Conservation (phyloP, 2,888 invertebrate species). For the Ichneumoninae sp. region DNA sequence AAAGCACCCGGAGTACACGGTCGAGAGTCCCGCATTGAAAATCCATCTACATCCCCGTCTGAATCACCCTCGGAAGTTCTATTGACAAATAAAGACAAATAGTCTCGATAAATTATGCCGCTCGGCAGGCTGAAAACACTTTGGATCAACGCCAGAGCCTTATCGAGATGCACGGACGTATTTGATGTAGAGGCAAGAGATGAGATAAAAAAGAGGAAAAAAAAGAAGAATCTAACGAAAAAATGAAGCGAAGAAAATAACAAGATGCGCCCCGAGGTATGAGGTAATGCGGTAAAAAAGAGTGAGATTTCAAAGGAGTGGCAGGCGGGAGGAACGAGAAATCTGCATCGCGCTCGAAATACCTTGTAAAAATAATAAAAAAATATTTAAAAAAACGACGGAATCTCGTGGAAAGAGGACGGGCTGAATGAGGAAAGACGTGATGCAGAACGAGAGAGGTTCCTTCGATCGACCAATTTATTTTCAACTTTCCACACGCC, state of each 20-base stretch:
- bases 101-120: constrained; percentile 73
- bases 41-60: constrained; percentile 28
- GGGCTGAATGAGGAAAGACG: constrained; percentile 17
- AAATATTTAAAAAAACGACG: background rate
- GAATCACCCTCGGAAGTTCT: constrained; percentile 8
- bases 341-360: constrained; percentile 48
- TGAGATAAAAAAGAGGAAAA: constrained; percentile 16
- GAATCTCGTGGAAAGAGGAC: constrained; percentile 7
- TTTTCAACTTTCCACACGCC: constrained; percentile 22
- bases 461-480: constrained; percentile 40
- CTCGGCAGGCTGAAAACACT: constrained; percentile 71
- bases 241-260: constrained; percentile 44
- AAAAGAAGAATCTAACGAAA: constrained; percentile 20
- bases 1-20: background rate
- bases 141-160: constrained; percentile 74
- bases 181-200: constrained; percentile 30
- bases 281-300: constrained; percentile 39
- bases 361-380: constrained; percentile 29
- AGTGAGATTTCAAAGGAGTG: background rate
- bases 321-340: background rate
- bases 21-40: constrained; percentile 22
- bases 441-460: constrained; percentile 12
- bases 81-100: constrained; percentile 65
- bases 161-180: constrained; percentile 62
- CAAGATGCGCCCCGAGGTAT: constrained; percentile 48